phyloP scores from a whole-genome alignment of 2,113 vertebrate species.

The Suncus etruscus region DNA sequence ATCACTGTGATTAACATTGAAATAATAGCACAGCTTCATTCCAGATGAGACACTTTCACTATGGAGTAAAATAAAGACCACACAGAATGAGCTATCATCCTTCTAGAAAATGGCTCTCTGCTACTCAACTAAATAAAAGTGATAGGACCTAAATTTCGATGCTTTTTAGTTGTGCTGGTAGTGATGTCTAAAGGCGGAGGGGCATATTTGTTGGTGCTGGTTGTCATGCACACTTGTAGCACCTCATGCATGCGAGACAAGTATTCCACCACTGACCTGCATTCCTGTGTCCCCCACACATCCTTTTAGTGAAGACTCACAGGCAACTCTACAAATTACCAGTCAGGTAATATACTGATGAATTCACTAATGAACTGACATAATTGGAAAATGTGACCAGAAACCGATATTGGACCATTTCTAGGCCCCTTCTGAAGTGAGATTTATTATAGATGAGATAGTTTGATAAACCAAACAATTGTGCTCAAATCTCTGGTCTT shows the following conservation, averaged over 20 bases:
- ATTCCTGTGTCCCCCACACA: neutral
- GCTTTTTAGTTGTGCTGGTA: no score
- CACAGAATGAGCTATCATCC: neutral
- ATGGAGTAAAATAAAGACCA: neutral
- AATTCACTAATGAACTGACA: neutral
- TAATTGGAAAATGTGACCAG: neutral
- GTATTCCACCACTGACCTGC: no score
- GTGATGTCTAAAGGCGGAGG: no score
- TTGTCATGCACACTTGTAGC: no score
- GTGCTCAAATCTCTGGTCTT: neutral
- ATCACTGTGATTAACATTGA: neutral
- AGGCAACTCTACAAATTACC: neutral
- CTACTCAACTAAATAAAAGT: neutral
- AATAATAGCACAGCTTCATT: neutral
- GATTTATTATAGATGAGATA: neutral
- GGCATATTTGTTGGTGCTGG: no score
- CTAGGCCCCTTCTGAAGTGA: neutral
- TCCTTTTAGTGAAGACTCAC: neutral
- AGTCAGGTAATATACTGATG: neutral
- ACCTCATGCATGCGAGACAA: no score
- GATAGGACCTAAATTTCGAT: neutral
- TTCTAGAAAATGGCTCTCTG: neutral
- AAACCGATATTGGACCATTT: neutral
- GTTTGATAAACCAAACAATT: neutral
- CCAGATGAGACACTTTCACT: neutral